phyloP scores from a whole-genome alignment of 1,140 invertebrate genomes.

The Drosophila aff. region DNA sequence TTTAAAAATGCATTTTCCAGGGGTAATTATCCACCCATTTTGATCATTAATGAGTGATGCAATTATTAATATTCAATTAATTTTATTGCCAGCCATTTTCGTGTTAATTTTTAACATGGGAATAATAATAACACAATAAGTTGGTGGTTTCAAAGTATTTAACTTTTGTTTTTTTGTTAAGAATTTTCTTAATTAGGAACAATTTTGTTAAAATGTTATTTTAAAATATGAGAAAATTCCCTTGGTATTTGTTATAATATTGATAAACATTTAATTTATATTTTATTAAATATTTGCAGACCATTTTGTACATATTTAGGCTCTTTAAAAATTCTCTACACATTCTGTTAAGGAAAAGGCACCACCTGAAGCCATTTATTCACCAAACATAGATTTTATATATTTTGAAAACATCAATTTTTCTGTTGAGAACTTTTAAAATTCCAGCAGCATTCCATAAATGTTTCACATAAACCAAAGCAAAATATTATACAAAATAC shows the following conservation, averaged over 20 bases:
- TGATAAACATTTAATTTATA: not conserved
- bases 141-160: too few relatives aligned
- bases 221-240: not conserved
- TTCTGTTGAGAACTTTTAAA: not conserved
- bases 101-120: not conserved
- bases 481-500: slow-evolving; percentile 1
- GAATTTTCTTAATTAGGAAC: not conserved
- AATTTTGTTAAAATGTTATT: too few relatives aligned
- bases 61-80: slow-evolving; percentile 15
- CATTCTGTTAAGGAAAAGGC: not conserved
- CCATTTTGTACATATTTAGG: not conserved
- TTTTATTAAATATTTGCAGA: not conserved
- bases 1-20: slow-evolving; percentile 1
- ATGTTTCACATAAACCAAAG: slow-evolving; percentile 19
- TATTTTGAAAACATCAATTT: not conserved
- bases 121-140: not conserved
- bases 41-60: slow-evolving; percentile 1
- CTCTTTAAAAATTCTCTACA: not conserved
- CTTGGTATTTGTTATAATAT: too few relatives aligned
- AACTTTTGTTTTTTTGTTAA: not conserved
- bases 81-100: slow-evolving; percentile 2
- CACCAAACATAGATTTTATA: not conserved
- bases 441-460: slow-evolving; percentile 4
- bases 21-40: slow-evolving; percentile 15
- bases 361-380: not conserved